Conservation (phyloP, 2,888 invertebrate genomes). For the Amblyjoppa fuscipennis region DNA sequence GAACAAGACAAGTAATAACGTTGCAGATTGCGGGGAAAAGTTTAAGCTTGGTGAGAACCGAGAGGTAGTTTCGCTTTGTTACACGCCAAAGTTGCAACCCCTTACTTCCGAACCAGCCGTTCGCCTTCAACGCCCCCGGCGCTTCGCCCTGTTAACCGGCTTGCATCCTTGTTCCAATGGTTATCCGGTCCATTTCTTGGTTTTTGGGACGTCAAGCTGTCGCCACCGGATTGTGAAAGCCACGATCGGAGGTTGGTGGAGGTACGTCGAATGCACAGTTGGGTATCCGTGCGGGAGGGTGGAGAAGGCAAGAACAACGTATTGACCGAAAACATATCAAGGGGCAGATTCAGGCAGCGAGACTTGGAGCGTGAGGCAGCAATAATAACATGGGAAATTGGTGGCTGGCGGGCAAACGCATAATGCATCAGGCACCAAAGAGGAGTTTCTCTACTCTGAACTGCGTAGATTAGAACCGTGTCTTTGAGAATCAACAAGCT, state of each 20-base stretch:
- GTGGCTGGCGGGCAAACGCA: neutral
- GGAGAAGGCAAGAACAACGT: neutral
- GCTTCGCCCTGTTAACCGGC: neutral
- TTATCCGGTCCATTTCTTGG: neutral
- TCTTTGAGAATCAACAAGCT: neutral
- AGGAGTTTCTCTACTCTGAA: neutral
- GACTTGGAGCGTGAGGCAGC: neutral
- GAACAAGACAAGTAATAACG: constrained; percentile 1
- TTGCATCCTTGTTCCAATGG: neutral
- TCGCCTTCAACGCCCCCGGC: neutral
- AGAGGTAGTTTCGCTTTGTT: constrained; percentile 3
- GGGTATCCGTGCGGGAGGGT: neutral
- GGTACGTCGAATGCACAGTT: neutral
- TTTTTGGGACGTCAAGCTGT: neutral
- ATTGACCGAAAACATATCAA: neutral
- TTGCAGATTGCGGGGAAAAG: neutral
- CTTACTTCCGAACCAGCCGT: neutral
- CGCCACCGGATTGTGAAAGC: neutral
- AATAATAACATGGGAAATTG: neutral
- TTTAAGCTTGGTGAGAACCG: neutral
- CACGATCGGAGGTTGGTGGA: neutral
- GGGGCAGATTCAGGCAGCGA: neutral
- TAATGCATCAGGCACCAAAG: neutral
- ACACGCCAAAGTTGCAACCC: neutral
- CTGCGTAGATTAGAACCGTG: neutral